These are phyloP conservation scores for Eupithecia vulgata DNA, from an alignment of 2,888 invertebrate genomes.

Conservation along the genomic window DNA sequence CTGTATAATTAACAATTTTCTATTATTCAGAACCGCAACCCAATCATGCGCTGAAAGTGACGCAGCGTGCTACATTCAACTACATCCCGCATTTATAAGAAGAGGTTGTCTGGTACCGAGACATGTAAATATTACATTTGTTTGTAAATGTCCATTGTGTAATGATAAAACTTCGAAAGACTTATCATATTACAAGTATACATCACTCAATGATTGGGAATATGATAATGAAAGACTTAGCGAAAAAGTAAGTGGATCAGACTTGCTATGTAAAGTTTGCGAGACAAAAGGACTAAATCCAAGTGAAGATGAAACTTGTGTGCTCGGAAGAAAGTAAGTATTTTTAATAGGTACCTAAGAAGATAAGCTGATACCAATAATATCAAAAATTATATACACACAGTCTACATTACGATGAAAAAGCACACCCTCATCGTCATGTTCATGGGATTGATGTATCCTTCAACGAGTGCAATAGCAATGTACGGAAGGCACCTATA, in stretches of 20 bases:
- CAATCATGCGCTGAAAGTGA: conserved; percentile 55
- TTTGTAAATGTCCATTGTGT: conserved; percentile 72
- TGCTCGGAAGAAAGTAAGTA: conserved; percentile 59
- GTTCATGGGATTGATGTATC: not conserved
- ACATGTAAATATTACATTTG: conserved; percentile 63
- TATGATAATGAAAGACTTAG: conserved; percentile 64
- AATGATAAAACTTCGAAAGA: conserved; percentile 67
- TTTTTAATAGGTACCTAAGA: not conserved
- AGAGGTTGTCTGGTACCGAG: conserved; percentile 63
- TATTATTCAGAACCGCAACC: conserved; percentile 45
- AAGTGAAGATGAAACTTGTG: conserved; percentile 57
- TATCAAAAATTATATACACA: not conserved
- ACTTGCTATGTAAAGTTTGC: conserved; percentile 67
- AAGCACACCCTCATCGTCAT: not conserved
- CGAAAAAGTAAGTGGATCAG: conserved; percentile 49
- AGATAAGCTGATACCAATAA: not conserved
- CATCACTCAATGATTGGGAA: conserved; percentile 62
- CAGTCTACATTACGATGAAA: not conserved
- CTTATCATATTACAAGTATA: conserved; percentile 60
- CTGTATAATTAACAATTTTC: not conserved
- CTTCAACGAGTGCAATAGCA: not conserved
- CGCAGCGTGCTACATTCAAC: conserved; percentile 60
- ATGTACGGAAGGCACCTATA: not conserved
- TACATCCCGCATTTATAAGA: conserved; percentile 64
- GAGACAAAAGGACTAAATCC: conserved; percentile 57